Base-by-base conservation (phyloP, 1,140 invertebrate genomes). In the Helicorthomorpha holstii region DNA sequence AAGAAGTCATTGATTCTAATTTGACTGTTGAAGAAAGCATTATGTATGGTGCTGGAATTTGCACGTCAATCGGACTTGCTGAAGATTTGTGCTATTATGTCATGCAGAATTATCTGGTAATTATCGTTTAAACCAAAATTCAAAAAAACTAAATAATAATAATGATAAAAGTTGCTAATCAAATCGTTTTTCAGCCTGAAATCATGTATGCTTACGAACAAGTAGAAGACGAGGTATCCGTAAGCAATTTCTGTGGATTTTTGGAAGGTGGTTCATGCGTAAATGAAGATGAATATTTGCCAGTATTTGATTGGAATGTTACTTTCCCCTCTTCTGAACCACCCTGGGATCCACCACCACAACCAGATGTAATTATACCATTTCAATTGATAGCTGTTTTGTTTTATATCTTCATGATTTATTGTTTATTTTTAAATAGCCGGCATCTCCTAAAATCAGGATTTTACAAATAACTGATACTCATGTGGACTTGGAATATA, bases 401-500 rank as follows among this genome's bases (percentile, higher is more conserved):
- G n/a, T n/a, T n/a, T n/a, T n/a, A n/a, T n/a, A n/a, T n/a, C n/a
- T n/a, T n/a, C n/a, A n/a, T n/a, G n/a, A n/a, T n/a, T n/a, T n/a
- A n/a, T n/a, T n/a, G n/a, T 34, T 34, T 7, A 34, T 46, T 7
- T 46, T 7, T 12, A 46, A 46, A 46, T 27, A 51, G 50, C 23
- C 22, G 4, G 21, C 4, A 3, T 3, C 25, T 10, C 50, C 50
- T 21, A 29, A n/a, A 21, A 62, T 69, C 23, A 70, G 71, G 59
- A 65, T 75, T 21, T 56, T 75, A 24, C 73, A 75, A 22, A 44
- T 75, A 29, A 69, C 71, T 3, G 73, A 75, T 54, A 69, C 71
- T 21, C 73, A 75, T 58, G 65, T 68, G 25, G 73, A 75, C 64
- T 64, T 67, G 12, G 58, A 70, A n/a, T 75, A 75, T 55, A 52